These are phyloP conservation scores for Trichomycterus rosablanca DNA, from an alignment of 2,113 vertebrate genomes.

Conservation along the genomic window DNA sequence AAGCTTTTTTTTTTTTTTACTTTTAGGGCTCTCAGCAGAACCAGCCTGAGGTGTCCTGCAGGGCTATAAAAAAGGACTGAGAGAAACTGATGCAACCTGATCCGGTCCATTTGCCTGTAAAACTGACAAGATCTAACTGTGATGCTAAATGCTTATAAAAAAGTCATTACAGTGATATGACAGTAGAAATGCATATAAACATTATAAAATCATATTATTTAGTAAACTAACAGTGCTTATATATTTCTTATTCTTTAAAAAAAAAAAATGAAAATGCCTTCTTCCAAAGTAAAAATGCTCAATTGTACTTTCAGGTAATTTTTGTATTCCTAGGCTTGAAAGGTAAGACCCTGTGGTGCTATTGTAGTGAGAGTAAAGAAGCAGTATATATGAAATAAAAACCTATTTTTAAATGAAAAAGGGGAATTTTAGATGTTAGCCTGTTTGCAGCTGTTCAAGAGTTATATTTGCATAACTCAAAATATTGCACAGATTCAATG, in stretches of 20 bases:
- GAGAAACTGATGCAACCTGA: conserved; percentile 41
- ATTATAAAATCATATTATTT: conserved; percentile 63
- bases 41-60: conserved; percentile 56
- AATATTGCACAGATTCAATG: conserved; percentile 77
- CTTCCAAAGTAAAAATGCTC: conserved; percentile 76
- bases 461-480: conserved; percentile 82
- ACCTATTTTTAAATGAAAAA: conserved; percentile 86
- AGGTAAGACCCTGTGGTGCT: conserved; percentile 93
- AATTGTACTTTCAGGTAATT: conserved; percentile 84
- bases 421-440: conserved; percentile 72
- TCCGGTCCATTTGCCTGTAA: conserved; percentile 40
- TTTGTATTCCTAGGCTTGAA: conserved; percentile 77
- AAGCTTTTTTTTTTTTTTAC: background rate
- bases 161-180: conserved; percentile 53
- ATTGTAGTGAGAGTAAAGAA: conserved; percentile 75
- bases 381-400: conserved; percentile 69
- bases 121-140: conserved; percentile 63
- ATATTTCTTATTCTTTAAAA: conserved; percentile 74
- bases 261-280: conserved; percentile 83
- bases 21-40: conserved; percentile 90
- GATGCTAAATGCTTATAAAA: conserved; percentile 56
- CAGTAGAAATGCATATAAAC: conserved; percentile 33
- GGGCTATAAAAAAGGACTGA: conserved; percentile 50
- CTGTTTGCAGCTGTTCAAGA: conserved; percentile 78
- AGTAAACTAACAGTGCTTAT: conserved; percentile 70